phyloP scores from a whole-genome alignment of 1,140 invertebrate species.

The Drosophila truncata region DNA sequence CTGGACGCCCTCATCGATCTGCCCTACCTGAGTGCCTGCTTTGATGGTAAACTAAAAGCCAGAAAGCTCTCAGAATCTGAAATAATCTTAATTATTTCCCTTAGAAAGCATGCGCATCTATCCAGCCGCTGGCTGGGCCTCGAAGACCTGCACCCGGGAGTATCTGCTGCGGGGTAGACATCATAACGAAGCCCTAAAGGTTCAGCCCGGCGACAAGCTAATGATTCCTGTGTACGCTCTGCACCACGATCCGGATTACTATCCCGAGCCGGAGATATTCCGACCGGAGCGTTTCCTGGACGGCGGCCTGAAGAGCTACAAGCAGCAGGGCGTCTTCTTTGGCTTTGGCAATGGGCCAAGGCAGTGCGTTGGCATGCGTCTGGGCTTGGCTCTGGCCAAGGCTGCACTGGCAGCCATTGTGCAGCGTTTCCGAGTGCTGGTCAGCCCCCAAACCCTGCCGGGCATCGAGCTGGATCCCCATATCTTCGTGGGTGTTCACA shows the following conservation, averaged over 20 bases:
- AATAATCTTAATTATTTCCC: neutral
- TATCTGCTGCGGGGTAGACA: slow-evolving; percentile 77
- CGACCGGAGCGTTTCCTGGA: slow-evolving; percentile 88
- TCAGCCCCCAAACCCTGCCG: slow-evolving; percentile 53
- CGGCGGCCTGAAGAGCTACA: slow-evolving; percentile 80
- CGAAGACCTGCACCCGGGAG: slow-evolving; percentile 85
- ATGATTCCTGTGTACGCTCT: slow-evolving; percentile 88
- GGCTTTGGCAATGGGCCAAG: slow-evolving; percentile 90
- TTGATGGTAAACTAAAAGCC: slow-evolving; percentile 58
- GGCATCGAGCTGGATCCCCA: slow-evolving; percentile 69
- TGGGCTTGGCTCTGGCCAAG: slow-evolving; percentile 69
- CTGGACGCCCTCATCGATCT: slow-evolving; percentile 70
- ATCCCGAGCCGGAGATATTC: slow-evolving; percentile 89
- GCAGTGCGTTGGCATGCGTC: slow-evolving; percentile 87
- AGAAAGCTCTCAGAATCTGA: neutral
- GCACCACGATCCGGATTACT: slow-evolving; percentile 89
- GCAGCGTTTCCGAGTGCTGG: slow-evolving; percentile 54
- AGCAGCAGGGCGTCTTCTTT: slow-evolving; percentile 86
- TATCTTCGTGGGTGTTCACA: slow-evolving; percentile 71
- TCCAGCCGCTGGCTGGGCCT: slow-evolving; percentile 86
- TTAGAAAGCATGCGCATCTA: slow-evolving; percentile 87
- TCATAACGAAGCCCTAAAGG: slow-evolving; percentile 48
- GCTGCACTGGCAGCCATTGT: slow-evolving; percentile 74
- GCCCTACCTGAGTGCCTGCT: slow-evolving; percentile 74
- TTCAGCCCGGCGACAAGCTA: slow-evolving; percentile 86